These are phyloP conservation scores for Clostera curtula DNA, from an alignment of 2,888 invertebrate species.

Conservation along the genomic window DNA sequence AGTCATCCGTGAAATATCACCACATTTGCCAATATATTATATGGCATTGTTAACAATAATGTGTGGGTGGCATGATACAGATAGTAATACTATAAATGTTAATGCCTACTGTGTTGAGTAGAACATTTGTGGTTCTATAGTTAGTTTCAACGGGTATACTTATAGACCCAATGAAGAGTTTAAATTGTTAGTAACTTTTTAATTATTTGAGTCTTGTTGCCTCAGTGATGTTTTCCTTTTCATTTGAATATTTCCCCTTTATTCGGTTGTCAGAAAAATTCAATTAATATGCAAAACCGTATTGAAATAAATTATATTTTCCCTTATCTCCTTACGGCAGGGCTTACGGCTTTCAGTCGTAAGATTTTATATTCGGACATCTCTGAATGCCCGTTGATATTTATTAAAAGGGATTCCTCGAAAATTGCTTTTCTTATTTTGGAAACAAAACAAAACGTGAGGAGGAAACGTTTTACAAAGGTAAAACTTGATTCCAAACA, in stretches of 20 bases:
- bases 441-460: background rate
- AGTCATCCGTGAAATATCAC: too few relatives aligned
- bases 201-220: slow-evolving; percentile 2
- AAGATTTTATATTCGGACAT: slow-evolving; percentile 17
- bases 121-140: too few relatives aligned
- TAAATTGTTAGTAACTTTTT: too few relatives aligned
- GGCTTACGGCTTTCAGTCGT: slow-evolving; percentile 23
- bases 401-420: background rate
- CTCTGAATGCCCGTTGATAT: slow-evolving; percentile 8
- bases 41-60: too few relatives aligned
- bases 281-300: slow-evolving; percentile 48
- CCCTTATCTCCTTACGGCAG: slow-evolving; percentile 33
- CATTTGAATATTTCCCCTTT: slow-evolving; percentile 17
- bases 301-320: slow-evolving; percentile 40
- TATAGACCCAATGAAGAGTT: too few relatives aligned
- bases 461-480: too few relatives aligned
- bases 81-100: too few relatives aligned
- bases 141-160: too few relatives aligned
- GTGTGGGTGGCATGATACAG: too few relatives aligned
- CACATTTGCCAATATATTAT: too few relatives aligned
- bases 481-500: too few relatives aligned
- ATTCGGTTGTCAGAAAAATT: slow-evolving; percentile 24
- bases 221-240: slow-evolving; percentile 9
- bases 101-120: too few relatives aligned
- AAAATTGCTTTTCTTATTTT: background rate